Conservation (phyloP, 1,140 invertebrate genomes). For the Drepana arcuata region DNA sequence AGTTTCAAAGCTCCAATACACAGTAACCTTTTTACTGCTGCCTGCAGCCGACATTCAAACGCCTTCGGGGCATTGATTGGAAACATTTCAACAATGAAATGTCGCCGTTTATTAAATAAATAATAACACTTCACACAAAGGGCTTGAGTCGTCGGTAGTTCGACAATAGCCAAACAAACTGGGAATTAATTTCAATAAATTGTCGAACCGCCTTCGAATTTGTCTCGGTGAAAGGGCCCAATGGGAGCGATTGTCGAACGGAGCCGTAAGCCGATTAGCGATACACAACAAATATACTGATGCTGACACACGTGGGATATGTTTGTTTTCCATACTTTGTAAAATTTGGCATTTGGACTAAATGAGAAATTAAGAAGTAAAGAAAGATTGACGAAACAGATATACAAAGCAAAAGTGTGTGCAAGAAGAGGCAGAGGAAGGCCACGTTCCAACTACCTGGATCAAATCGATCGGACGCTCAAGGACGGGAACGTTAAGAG, state of each 20-base stretch:
- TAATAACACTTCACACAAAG: constrained; percentile 51
- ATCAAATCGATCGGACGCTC: no score
- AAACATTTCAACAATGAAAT: constrained; percentile 43
- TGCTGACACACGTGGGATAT: constrained; percentile 41
- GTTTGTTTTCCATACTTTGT: no score
- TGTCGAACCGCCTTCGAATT: constrained; percentile 60
- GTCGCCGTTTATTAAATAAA: constrained; percentile 66
- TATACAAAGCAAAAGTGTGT: no score
- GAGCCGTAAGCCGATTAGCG: constrained; percentile 61
- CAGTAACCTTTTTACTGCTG: no score
- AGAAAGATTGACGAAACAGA: no score
- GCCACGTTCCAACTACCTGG: no score
- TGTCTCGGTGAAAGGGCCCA: constrained; percentile 29
- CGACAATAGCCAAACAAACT: constrained; percentile 62
- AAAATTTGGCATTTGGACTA: no score
- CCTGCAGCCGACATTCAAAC: no score
- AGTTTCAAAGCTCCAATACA: no score
- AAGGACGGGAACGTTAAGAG: no score
- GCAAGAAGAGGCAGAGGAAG: no score
- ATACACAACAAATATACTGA: constrained; percentile 54
- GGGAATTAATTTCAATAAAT: constrained; percentile 66
- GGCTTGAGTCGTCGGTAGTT: constrained; percentile 38
- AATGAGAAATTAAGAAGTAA: no score
- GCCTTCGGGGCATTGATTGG: constrained; percentile 43
- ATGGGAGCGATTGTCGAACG: constrained; percentile 38